Percentiles rank a stretch among this genome's conserved stretches.
These are phyloP conservation scores for Eustalomyia histrio DNA, from an alignment of 2,888 invertebrate genomes.

Conservation along the genomic window DNA sequence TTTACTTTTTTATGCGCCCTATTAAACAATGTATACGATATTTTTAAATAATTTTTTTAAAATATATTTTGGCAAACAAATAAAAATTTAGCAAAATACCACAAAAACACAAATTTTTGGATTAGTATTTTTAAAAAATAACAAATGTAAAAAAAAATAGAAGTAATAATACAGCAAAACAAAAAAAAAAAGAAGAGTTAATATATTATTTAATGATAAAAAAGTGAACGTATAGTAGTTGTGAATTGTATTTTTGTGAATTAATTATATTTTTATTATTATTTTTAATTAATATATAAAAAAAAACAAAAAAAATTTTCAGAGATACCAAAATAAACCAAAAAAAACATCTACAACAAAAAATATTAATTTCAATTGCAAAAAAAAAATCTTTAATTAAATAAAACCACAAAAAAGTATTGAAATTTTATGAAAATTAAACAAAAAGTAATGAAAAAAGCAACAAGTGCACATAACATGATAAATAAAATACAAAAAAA, in stretches of 20 bases:
- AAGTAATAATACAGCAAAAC: slow-evolving; percentile 6
- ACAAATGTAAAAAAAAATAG: slow-evolving; percentile 33
- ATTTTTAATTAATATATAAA: slow-evolving; percentile 69
- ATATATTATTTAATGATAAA: slow-evolving; percentile 44
- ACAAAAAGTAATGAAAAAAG: slow-evolving; percentile 23
- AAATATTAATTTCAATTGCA: slow-evolving; percentile 18
- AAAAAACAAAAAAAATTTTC: slow-evolving; percentile 43
- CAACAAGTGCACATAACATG: slow-evolving; percentile 57
- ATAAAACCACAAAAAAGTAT: slow-evolving; percentile 62
- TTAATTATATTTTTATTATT: slow-evolving; percentile 52
- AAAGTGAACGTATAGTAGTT: slow-evolving; percentile 72
- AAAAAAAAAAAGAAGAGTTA: slow-evolving; percentile 27
- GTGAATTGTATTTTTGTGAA: slow-evolving; percentile 79
- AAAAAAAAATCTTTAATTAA: slow-evolving; percentile 5
- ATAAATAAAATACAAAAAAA: slow-evolving; percentile 10
- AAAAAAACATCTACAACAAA: slow-evolving; percentile 19
- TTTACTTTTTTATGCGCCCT: slow-evolving; percentile 18
- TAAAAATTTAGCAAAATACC: slow-evolving; percentile 48
- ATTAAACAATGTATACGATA: slow-evolving; percentile 76
- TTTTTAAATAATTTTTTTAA: slow-evolving; percentile 68
- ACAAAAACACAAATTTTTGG: slow-evolving; percentile 22
- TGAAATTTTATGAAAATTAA: slow-evolving; percentile 41
- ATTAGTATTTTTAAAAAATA: slow-evolving; percentile 26
- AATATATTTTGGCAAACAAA: slow-evolving; percentile 48
- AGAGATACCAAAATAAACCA: neutral